Percentiles rank a stretch among this genome's conserved stretches.
These are phyloP conservation scores for Chaetorhynchus papuensis DNA, from an alignment of 2,113 vertebrate genomes.

Conservation along the genomic window DNA sequence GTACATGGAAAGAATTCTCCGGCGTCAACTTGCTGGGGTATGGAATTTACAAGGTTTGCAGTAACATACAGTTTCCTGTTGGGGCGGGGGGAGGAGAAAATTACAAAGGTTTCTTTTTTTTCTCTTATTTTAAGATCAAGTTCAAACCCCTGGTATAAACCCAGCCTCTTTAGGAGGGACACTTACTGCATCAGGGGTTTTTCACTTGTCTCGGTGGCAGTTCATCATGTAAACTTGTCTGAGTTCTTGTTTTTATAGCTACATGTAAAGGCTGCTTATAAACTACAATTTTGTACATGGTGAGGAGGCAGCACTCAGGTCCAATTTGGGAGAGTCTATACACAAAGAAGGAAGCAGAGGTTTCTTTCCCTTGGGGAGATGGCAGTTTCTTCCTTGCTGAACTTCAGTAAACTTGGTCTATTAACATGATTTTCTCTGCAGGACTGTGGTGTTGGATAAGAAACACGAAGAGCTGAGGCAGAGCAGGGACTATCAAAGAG, in stretches of 20 bases:
- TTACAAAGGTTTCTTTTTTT: conserved; percentile 36
- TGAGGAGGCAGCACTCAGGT: neutral
- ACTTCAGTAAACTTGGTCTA: conserved; percentile 19
- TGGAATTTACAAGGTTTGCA: conserved; percentile 47
- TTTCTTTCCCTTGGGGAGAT: conserved; percentile 7
- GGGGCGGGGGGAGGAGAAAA: neutral
- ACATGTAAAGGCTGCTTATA: conserved; percentile 19
- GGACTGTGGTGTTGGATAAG: conserved; percentile 40
- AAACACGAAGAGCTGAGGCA: conserved; percentile 21
- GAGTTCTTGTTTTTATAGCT: conserved; percentile 33
- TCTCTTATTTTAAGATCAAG: neutral
- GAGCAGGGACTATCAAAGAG: conserved; percentile 38
- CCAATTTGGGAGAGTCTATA: neutral
- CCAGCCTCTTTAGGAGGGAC: neutral
- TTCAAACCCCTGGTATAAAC: neutral
- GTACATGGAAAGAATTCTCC: conserved; percentile 46
- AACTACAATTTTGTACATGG: neutral
- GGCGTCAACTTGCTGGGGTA: conserved; percentile 43
- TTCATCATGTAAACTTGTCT: conserved; percentile 26
- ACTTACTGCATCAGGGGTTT: neutral
- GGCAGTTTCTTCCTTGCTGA: neutral
- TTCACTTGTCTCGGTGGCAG: conserved; percentile 17
- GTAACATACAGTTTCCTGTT: conserved; percentile 52
- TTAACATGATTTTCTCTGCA: conserved; percentile 46
- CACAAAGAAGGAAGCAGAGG: conserved; percentile 14